Evolutionary conservation across 2,113 vertebrate genomes (phyloP).

Genomic region (Typhlomys cinereus): DNA sequence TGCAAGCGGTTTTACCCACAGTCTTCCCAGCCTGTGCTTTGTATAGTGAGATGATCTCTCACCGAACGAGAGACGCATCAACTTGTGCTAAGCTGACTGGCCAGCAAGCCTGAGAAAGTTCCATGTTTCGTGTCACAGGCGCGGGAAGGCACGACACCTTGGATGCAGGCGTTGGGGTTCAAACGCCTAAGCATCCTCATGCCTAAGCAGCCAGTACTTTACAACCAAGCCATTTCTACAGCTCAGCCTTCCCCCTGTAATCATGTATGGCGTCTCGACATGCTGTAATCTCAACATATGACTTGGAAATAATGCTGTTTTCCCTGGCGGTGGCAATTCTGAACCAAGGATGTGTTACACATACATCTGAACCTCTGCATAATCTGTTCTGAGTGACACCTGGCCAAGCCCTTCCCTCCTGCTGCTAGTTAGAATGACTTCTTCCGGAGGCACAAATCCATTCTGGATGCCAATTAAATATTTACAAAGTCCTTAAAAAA

Average conservation of each 20-base stretch:
- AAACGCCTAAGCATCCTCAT: background rate
- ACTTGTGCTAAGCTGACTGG: background rate
- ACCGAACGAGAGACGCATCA: background rate
- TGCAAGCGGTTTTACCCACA: too few relatives aligned
- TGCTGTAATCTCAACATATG: background rate
- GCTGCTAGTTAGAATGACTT: conserved; percentile 5
- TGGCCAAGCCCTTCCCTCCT: background rate
- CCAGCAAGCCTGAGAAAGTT: background rate
- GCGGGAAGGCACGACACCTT: too few relatives aligned
- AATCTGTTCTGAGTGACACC: background rate
- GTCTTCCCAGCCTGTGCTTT: background rate
- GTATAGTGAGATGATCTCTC: background rate
- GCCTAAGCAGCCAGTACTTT: background rate
- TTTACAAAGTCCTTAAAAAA: conserved; percentile 63
- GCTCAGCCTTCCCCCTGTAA: background rate
- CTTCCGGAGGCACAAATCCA: conserved; percentile 34
- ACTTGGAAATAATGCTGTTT: background rate
- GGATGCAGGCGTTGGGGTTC: background rate
- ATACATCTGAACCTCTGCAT: background rate
- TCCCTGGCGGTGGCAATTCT: background rate
- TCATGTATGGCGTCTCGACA: background rate
- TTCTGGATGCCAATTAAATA: conserved; percentile 58
- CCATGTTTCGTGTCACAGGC: background rate
- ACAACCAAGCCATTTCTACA: background rate
- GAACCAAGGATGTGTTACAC: background rate